A percentile compares a stretch with the other conserved stretches of the same genome.
phyloP scores from a whole-genome alignment of 2,888 invertebrate genomes.

The Apocheima hispidaria region DNA sequence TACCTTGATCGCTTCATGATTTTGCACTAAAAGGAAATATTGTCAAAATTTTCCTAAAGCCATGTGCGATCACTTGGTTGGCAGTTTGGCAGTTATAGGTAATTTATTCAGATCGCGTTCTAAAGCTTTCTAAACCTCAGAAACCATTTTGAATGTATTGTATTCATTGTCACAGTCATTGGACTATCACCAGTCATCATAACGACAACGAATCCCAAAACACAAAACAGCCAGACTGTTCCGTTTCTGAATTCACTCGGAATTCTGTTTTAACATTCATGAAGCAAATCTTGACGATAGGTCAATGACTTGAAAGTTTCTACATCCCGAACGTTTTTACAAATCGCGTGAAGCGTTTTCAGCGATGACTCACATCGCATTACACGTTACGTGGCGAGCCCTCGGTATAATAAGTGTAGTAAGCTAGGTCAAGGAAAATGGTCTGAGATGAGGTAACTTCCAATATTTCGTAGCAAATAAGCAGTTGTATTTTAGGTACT shows the following conservation, averaged over 20 bases:
- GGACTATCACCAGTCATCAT: slow-evolving; percentile 10
- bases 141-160: background rate
- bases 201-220: slow-evolving; percentile 15
- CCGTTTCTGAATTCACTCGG: slow-evolving; percentile 15
- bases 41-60: background rate
- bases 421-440: slow-evolving; percentile 15
- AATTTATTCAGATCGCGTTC: background rate
- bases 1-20: background rate
- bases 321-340: slow-evolving; percentile 12
- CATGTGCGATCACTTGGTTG: too few species aligned
- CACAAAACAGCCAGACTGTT: slow-evolving; percentile 6
- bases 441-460: slow-evolving; percentile 3
- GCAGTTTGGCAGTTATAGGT: background rate
- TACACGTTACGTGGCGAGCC: slow-evolving; percentile 12
- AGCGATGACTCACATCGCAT: slow-evolving; percentile 13
- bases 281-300: slow-evolving; percentile 21
- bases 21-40: background rate
- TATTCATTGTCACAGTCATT: slow-evolving; percentile 13
- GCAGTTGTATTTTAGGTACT: background rate
- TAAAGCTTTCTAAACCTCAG: slow-evolving; percentile 1
- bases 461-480: background rate
- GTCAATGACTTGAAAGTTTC: slow-evolving; percentile 25
- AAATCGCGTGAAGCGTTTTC: slow-evolving; percentile 18
- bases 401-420: slow-evolving; percentile 10
- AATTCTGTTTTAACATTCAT: slow-evolving; percentile 21